phyloP scores from a whole-genome alignment of 2,113 vertebrate genomes.

The Hippoglossus stenolepis region DNA sequence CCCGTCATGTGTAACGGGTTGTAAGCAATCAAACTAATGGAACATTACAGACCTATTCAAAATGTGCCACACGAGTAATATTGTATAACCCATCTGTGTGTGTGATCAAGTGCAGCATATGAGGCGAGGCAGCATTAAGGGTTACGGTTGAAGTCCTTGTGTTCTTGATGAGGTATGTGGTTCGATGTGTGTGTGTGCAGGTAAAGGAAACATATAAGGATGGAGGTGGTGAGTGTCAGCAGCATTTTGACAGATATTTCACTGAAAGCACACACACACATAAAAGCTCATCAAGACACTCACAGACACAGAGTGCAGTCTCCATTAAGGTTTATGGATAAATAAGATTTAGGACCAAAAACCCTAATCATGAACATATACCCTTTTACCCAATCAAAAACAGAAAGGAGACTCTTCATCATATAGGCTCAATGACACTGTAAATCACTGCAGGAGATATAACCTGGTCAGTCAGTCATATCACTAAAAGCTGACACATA shows the following conservation, averaged over 20 bases:
- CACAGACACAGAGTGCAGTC: not conserved
- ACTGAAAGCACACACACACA: constrained; percentile 35
- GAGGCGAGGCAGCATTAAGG: constrained; percentile 41
- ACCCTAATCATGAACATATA: not conserved
- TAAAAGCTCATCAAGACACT: constrained; percentile 6
- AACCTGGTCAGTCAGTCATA: constrained; percentile 4
- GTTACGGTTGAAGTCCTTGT: constrained; percentile 33
- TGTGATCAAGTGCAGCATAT: constrained; percentile 55
- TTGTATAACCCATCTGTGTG: constrained; percentile 63
- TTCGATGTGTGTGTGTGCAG: not conserved
- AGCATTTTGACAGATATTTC: constrained; percentile 44
- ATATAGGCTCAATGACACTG: constrained; percentile 14
- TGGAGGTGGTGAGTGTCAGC: constrained; percentile 22
- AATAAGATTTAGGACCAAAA: constrained; percentile 25
- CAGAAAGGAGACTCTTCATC: constrained; percentile 25
- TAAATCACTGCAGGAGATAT: constrained; percentile 35
- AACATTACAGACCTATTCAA: constrained; percentile 74
- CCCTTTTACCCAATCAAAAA: constrained; percentile 35
- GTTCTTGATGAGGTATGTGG: constrained; percentile 34
- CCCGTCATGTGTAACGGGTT: constrained; percentile 55
- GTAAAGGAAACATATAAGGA: constrained; percentile 4
- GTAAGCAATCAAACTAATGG: constrained; percentile 83
- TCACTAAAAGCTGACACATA: constrained; percentile 33
- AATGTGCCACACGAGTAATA: constrained; percentile 58
- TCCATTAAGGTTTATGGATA: constrained; percentile 54